Conservation (phyloP, 2,888 invertebrate genomes). For the Emmelina monodactyla region DNA sequence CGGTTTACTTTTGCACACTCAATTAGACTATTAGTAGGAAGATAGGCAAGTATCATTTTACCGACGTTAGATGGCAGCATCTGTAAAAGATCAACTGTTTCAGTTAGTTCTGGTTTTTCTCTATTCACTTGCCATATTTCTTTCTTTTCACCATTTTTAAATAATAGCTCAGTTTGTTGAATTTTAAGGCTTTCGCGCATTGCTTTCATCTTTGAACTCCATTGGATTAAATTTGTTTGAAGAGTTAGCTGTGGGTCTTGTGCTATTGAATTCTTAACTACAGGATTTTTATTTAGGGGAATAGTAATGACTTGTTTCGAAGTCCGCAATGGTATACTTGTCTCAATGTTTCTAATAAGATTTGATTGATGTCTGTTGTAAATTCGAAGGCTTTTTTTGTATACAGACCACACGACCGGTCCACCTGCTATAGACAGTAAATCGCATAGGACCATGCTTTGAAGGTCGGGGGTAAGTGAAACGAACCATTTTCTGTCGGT, state of each 20-base stretch:
- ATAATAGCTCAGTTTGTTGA: conserved; percentile 41
- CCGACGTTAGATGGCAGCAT: background rate
- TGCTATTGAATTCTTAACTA: no score
- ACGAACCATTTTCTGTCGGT: conserved; percentile 42
- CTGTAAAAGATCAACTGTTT: conserved; percentile 46
- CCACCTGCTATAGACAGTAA: conserved; percentile 41
- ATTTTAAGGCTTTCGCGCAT: conserved; percentile 38
- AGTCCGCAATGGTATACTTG: background rate
- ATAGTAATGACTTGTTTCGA: background rate
- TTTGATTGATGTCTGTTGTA: conserved; percentile 22
- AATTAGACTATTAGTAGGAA: background rate
- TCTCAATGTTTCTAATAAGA: background rate
- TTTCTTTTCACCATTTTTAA: conserved; percentile 33
- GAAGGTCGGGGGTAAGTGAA: conserved; percentile 26
- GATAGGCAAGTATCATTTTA: background rate
- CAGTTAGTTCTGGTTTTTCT: conserved; percentile 35
- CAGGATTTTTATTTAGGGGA: no score
- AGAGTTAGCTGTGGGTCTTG: background rate
- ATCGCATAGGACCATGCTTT: conserved; percentile 39
- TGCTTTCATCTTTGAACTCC: conserved; percentile 37
- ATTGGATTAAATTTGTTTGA: conserved; percentile 19
- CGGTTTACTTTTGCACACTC: background rate
- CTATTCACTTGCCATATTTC: conserved; percentile 50
- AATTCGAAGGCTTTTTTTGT: conserved; percentile 25
- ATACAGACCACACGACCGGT: conserved; percentile 41